phyloP scores from a whole-genome alignment of 2,797 vertebrate genomes.

The Oryzias sinensis region DNA sequence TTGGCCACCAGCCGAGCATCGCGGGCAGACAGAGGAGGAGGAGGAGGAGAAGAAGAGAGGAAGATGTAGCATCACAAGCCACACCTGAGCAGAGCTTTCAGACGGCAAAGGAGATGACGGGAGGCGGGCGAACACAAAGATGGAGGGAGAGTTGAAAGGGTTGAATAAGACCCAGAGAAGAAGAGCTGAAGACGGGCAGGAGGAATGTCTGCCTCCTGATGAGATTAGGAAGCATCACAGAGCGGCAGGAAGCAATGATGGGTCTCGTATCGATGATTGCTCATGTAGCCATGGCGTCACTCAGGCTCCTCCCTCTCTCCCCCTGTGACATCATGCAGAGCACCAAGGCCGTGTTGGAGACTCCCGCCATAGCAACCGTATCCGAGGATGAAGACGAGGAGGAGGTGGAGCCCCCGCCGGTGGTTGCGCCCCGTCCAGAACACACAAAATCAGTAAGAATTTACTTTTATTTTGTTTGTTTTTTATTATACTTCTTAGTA shows the following conservation, averaged over 20 bases:
- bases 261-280: conserved; percentile 41
- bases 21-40: conserved; percentile 12
- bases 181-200: conserved; percentile 1
- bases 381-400: conserved; percentile 89
- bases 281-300: conserved; percentile 45
- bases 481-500: neutral
- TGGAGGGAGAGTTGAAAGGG: conserved; percentile 3
- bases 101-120: conserved; percentile 18
- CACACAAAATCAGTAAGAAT: conserved; percentile 94
- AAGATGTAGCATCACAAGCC: conserved; percentile 25
- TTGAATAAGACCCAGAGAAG: conserved; percentile 4
- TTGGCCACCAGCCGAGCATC: conserved; percentile 36
- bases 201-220: neutral
- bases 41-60: conserved; percentile 10
- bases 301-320: conserved; percentile 40
- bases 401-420: conserved; percentile 86
- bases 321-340: conserved; percentile 72
- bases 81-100: conserved; percentile 17
- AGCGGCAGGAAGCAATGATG: conserved; percentile 43
- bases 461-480: neutral
- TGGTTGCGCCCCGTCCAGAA: conserved; percentile 90
- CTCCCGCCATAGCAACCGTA: conserved; percentile 86
- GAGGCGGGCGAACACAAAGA: conserved; percentile 3
- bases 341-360: conserved; percentile 88
- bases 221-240: conserved; percentile 12